phyloP scores from a whole-genome alignment of 23 tunicate genomes.

The Botrylloides violaceus region DNA sequence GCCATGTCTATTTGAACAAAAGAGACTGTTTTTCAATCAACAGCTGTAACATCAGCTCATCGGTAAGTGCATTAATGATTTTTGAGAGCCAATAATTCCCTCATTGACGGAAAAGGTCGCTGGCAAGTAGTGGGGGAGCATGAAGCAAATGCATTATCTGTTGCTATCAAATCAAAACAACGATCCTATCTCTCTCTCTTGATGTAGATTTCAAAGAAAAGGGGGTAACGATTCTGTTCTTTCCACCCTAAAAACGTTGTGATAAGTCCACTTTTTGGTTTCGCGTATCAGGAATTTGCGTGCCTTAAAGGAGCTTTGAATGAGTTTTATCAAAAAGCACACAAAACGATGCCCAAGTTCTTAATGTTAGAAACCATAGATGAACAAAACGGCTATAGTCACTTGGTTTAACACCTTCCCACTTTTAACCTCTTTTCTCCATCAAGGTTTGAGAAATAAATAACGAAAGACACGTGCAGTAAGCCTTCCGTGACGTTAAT shows the following conservation, averaged over 20 bases:
- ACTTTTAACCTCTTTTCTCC: background rate
- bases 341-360: background rate
- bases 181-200: constrained; percentile 15
- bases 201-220: background rate
- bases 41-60: background rate
- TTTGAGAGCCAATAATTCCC: background rate
- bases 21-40: background rate
- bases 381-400: too few relatives aligned
- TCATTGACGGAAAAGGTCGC: background rate
- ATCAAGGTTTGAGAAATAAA: background rate
- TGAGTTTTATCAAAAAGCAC: background rate
- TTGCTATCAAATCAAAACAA: constrained; percentile 19
- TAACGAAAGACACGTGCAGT: background rate
- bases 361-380: too few relatives aligned
- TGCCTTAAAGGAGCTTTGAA: constrained; percentile 7
- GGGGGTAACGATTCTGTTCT: background rate
- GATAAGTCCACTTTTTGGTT: background rate
- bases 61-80: background rate
- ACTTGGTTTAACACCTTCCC: too few relatives aligned
- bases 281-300: constrained; percentile 18
- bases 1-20: too few relatives aligned
- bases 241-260: too few relatives aligned
- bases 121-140: background rate
- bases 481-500: background rate
- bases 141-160: background rate